Evolutionary conservation across 2,113 vertebrate genomes (phyloP).

Genomic region (Psophia crepitans): DNA sequence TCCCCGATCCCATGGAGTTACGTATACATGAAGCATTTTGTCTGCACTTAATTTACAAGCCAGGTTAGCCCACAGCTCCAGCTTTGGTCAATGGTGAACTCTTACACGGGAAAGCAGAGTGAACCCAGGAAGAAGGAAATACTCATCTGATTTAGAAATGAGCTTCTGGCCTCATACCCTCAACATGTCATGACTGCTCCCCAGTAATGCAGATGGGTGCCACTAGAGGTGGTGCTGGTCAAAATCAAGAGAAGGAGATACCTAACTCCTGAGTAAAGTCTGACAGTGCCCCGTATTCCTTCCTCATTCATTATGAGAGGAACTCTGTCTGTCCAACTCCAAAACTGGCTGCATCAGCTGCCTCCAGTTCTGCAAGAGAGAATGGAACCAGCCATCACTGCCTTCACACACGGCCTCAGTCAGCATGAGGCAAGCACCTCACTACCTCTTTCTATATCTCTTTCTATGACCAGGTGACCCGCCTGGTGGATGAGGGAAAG

Average conservation of each 20-base stretch:
- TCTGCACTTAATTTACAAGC: neutral
- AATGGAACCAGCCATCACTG: neutral
- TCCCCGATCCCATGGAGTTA: neutral
- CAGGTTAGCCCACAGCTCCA: neutral
- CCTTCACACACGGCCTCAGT: neutral
- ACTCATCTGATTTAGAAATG: neutral
- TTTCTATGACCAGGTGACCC: no score
- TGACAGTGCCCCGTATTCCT: neutral
- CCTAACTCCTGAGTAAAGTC: neutral
- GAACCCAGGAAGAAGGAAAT: neutral
- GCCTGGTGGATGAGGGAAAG: no score
- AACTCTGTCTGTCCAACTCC: neutral
- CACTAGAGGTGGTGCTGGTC: neutral
- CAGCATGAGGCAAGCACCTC: neutral
- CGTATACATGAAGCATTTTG: neutral
- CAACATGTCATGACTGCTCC: fast-evolving
- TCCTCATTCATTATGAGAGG: fast-evolving
- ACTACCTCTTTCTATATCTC: no score
- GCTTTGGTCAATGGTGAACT: no score
- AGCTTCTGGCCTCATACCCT: neutral
- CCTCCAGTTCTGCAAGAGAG: neutral
- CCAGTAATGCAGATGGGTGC: neutral
- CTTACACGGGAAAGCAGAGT: neutral
- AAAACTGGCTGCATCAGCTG: neutral
- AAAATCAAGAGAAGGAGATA: neutral